Base-by-base conservation (phyloP, 2,888 invertebrate genomes). In the Tubulanus polymorphus region DNA sequence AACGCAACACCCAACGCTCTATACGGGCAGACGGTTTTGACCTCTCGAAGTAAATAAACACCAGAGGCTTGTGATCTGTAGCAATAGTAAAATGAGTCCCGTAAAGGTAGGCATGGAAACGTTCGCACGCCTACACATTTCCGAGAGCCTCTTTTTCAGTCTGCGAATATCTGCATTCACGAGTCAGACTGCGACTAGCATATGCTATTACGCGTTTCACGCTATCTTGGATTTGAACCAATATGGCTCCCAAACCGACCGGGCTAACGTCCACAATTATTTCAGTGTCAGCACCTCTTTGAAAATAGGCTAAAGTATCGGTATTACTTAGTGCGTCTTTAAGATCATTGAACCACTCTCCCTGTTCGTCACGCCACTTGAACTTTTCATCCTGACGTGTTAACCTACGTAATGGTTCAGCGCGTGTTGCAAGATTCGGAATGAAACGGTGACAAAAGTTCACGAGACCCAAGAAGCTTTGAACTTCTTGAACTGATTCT, bases 391-490 rank as follows among this genome's bases (percentile, higher is more conserved):
- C 28, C 45, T 56, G 46, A 10, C 54, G 45, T 37, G 48, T 56
- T n/a, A 56, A 6, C 37, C 25, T 56, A 15, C 55, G 23, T 26
- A 56, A 41, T 5, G 56, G 56, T 48, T 56, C 62, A 3, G 58
- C 20, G n/a, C 56, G 20, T n/a, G 55, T 60, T 12, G 63, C 55
- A 12, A 61, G 30, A 51, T 63, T 23, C 3, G 59, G 59, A 5
- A 65, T 59, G 20, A 55, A 61, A 6, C 54, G 23, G 0, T 41
- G 48, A 29, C 51, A 48, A 10, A 30, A 65, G n/a, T 59, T 60
- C 3, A 60, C 58, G 0, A 59, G 30, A 50, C 60, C 62, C 26
- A 56, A 32, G 26, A 62, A 60, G 37, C 56, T 62, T 2, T 49
- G n/a, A n/a, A n/a, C n/a, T n/a, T n/a, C n/a, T n/a, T 37, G 2